Evolutionary conservation across 53 echinoderm and acorn worm genomes (phyloP), one percentile per base, ranked within the genome.

Genomic region (Henricia sp.): DNA sequence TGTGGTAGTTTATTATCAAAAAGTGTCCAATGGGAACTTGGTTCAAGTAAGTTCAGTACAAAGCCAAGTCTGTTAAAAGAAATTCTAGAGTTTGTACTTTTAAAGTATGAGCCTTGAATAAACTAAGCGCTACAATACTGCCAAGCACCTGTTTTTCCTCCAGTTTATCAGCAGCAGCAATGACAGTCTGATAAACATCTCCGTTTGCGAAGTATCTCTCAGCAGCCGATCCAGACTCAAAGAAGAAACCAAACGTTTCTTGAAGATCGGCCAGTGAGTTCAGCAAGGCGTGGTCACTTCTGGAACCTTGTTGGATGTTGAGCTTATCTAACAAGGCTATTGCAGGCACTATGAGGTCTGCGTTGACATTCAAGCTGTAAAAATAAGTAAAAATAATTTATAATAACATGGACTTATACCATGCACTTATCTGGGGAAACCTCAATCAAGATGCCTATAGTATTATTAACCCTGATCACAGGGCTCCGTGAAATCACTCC

Each of bases 331-430:
- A 85, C 52, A 97, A 82, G 8, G 67, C 88, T 73, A 87, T 94
- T 24, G 89, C 97, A 6, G 94, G 88, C 20, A 97, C 97, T 48
- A 97, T 97, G 52, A 97, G 69, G 73, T 97, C 97, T 48, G 94
- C 92, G 86, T 93, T 92, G 2, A 94, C 90, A 72, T 97, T 97
- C 16, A 97, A 59, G 20, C 97, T 97, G 69, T 28, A 70, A 8
- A 17, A 4, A 55, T 24, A 55, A 8, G 23, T 24, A 55, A 48
- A 48, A 48, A 48, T 16, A 48, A 16, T 11, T 16, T 10, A 12
- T 19, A 55, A 21, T 19, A 55, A 19, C 21, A 55, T 12, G 48
- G n/a, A n/a, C n/a, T n/a, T n/a, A n/a, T n/a, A n/a, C n/a, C n/a
- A n/a, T n/a, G n/a, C n/a, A n/a, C n/a, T n/a, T n/a, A n/a, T n/a